These are phyloP conservation scores for Echinometra lucunter DNA, from an alignment of 53 echinoderm and acorn worm genomes.

Conservation along the genomic window DNA sequence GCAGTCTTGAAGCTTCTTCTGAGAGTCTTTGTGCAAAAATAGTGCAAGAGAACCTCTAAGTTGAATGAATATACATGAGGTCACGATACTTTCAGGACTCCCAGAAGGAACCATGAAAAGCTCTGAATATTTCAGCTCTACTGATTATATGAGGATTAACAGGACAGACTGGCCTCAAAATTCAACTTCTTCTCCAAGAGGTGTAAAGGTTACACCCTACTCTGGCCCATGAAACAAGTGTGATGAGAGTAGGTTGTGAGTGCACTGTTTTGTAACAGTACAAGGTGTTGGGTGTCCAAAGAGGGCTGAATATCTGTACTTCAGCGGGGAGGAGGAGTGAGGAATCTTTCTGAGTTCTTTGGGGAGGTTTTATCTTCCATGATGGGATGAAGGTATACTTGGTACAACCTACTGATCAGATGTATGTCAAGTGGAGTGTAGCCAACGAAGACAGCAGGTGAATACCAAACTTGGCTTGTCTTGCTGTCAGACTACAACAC, in stretches of 20 bases:
- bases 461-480: neutral
- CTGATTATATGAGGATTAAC: neutral
- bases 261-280: slow-evolving; percentile 39
- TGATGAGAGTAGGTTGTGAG: neutral
- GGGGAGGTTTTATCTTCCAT: slow-evolving; percentile 34
- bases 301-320: neutral
- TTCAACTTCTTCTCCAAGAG: slow-evolving; percentile 20
- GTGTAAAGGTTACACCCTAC: neutral
- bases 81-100: slow-evolving; percentile 42
- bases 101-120: slow-evolving; percentile 25
- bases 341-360: neutral
- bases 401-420: neutral
- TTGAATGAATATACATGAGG: slow-evolving; percentile 56
- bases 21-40: slow-evolving; percentile 24
- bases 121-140: slow-evolving; percentile 23
- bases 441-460: slow-evolving; percentile 19
- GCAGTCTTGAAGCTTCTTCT: neutral
- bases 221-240: neutral
- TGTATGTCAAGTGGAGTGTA: slow-evolving; percentile 46
- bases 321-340: neutral
- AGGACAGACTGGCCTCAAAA: neutral
- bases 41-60: slow-evolving; percentile 57
- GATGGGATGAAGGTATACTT: neutral
- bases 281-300: slow-evolving; percentile 32
- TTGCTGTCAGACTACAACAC: neutral